Conservation (phyloP, 1,140 invertebrate genomes). For the Papilio aristodemus region DNA sequence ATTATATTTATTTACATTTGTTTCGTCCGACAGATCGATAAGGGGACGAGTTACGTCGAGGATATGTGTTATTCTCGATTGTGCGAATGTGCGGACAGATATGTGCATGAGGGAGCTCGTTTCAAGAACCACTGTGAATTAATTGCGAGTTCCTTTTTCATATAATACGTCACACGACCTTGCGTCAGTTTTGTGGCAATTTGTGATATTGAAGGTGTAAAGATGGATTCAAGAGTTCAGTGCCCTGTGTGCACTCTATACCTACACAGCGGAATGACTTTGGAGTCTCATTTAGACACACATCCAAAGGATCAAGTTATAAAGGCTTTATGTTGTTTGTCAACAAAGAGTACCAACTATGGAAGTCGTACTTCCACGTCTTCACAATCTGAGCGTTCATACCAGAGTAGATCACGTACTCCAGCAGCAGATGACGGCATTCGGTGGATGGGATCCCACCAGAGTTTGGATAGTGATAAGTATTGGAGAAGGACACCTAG, state of each 20-base stretch:
- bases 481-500: constrained; percentile 67
- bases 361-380: constrained; percentile 70
- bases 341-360: constrained; percentile 57
- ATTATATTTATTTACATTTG: constrained; percentile 63
- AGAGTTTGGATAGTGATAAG: constrained; percentile 60
- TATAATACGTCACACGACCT: constrained; percentile 49
- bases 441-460: constrained; percentile 53
- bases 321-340: constrained; percentile 83
- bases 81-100: constrained; percentile 61
- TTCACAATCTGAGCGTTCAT: constrained; percentile 68
- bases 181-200: constrained; percentile 30
- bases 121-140: constrained; percentile 51
- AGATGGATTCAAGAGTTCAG: constrained; percentile 81
- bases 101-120: constrained; percentile 67
- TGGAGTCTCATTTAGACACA: constrained; percentile 89
- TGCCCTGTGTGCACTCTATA: constrained; percentile 92
- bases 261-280: constrained; percentile 88
- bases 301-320: constrained; percentile 93
- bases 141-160: constrained; percentile 51
- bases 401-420: constrained; percentile 72
- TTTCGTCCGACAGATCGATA: constrained; percentile 78
- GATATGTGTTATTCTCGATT: constrained; percentile 68
- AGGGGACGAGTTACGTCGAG: constrained; percentile 64
- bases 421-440: constrained; percentile 64
- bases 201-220: constrained; percentile 41